Percentiles rank a stretch among this genome's conserved stretches.
Conservation (phyloP, 2,113 vertebrate genomes). For the Nipponia nippon region DNA sequence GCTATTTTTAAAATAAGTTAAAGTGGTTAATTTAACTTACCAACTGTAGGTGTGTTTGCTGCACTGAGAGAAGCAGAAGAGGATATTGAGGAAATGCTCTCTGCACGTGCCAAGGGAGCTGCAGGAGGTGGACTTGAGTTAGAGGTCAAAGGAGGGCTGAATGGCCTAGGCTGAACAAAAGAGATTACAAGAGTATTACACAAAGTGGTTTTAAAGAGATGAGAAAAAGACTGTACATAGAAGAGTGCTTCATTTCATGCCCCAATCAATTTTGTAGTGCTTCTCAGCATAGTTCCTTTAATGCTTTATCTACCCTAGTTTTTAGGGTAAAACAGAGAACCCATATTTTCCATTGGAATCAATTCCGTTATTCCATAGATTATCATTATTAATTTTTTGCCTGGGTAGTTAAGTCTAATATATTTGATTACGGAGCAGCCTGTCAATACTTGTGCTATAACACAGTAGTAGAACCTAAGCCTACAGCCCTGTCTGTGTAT, state of each 20-base stretch:
- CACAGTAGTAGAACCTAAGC: neutral
- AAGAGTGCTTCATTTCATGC: neutral
- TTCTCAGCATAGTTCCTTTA: neutral
- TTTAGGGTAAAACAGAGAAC: neutral
- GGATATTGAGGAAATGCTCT: conserved; percentile 96
- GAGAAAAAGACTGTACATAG: neutral
- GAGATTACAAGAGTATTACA: neutral
- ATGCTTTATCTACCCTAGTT: neutral
- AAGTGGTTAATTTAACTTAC: conserved; percentile 71
- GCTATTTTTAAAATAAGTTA: neutral
- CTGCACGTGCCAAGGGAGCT: conserved; percentile 90
- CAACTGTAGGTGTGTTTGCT: conserved; percentile 92
- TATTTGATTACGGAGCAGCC: neutral
- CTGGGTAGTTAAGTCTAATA: neutral
- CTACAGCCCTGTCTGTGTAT: neutral
- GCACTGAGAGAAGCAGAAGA: conserved; percentile 92
- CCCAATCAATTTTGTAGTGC: neutral
- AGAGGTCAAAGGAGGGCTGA: conserved; percentile 86
- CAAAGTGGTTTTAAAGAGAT: neutral
- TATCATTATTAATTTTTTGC: neutral
- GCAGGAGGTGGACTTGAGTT: conserved; percentile 87
- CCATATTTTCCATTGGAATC: neutral
- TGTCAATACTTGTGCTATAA: neutral
- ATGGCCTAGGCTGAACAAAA: conserved; percentile 85
- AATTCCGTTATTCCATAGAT: neutral